Conservation (phyloP, 2,113 vertebrate genomes). For the Rhynchopsitta pachyrhyncha region DNA sequence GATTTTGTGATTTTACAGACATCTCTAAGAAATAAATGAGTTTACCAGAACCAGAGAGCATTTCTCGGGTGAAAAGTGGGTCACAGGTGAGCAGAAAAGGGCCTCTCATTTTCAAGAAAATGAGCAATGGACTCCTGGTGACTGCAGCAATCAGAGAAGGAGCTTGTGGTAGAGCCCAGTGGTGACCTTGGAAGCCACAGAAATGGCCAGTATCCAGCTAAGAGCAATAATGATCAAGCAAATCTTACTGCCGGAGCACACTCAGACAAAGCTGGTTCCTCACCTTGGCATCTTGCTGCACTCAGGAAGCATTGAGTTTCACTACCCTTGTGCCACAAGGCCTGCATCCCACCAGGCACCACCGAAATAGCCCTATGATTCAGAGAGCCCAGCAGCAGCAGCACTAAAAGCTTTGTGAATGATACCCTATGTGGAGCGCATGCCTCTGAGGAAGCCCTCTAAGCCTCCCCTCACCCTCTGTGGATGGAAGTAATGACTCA, state of each 20-base stretch:
- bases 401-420: slow-evolving; percentile 26
- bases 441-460: slow-evolving; percentile 25
- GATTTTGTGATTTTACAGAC: background rate
- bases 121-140: background rate
- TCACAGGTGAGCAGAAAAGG: background rate
- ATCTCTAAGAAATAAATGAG: background rate
- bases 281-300: background rate
- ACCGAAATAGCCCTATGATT: slow-evolving; percentile 47
- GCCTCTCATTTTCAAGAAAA: background rate
- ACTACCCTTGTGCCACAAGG: background rate
- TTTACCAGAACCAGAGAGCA: background rate
- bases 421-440: background rate
- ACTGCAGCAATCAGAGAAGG: background rate
- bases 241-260: background rate
- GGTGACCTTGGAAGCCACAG: background rate
- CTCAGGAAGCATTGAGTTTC: background rate
- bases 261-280: background rate
- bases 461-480: background rate
- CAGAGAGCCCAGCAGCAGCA: slow-evolving; percentile 34
- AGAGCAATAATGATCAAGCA: slow-evolving; percentile 3
- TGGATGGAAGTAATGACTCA: slow-evolving; percentile 50
- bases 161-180: background rate
- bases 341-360: slow-evolving; percentile 32
- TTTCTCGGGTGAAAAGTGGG: background rate
- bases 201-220: background rate